Percentiles rank a stretch among this genome's conserved stretches.
These are phyloP conservation scores for Andrena bicolor DNA, from an alignment of 2,888 invertebrate species.

Conservation along the genomic window DNA sequence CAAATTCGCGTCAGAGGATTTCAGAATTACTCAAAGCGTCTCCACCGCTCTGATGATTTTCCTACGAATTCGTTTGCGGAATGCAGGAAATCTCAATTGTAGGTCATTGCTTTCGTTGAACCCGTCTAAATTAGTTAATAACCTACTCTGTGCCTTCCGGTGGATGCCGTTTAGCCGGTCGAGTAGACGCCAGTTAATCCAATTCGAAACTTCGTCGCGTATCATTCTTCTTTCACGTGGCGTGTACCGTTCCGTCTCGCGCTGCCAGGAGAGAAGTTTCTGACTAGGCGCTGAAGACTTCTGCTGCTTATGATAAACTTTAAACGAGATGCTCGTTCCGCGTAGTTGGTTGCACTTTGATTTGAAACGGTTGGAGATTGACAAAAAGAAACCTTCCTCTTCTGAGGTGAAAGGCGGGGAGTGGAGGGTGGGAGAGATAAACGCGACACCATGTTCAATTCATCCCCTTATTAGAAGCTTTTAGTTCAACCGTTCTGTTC, in stretches of 20 bases:
- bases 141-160: background rate
- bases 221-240: constrained; percentile 45
- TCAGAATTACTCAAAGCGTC: background rate
- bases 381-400: background rate
- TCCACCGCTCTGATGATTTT: background rate
- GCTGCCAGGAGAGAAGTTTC: constrained; percentile 44
- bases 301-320: constrained; percentile 52
- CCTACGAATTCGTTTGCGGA: too few species aligned
- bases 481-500: too few species aligned
- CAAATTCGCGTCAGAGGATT: background rate
- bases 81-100: too few species aligned
- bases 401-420: too few species aligned
- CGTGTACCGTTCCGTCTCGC: constrained; percentile 28
- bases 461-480: too few species aligned
- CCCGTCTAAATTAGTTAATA: background rate
- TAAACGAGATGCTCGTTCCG: constrained; percentile 54
- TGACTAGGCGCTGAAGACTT: constrained; percentile 47
- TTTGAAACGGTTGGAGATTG: constrained; percentile 7
- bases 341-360: constrained; percentile 5
- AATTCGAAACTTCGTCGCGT: constrained; percentile 52
- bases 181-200: constrained; percentile 37
- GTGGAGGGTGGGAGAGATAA: background rate
- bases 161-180: constrained; percentile 35
- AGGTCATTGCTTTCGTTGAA: too few species aligned
- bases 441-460: background rate